Evolutionary conservation across 2,797 vertebrate genomes (phyloP).

Genomic region (Liasis olivaceus): DNA sequence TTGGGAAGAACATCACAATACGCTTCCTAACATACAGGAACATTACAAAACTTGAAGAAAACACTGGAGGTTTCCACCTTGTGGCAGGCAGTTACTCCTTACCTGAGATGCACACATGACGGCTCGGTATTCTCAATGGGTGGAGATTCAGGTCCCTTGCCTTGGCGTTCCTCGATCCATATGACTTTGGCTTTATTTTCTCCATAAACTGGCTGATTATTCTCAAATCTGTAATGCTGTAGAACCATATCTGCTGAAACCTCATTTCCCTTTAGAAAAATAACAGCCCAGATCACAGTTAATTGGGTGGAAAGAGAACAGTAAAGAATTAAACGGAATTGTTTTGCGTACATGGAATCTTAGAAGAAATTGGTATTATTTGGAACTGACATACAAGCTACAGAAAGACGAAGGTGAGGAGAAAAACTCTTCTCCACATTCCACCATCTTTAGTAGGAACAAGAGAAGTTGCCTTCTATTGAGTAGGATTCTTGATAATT

Average conservation of each 20-base stretch:
- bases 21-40: not conserved
- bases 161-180: conserved; percentile 3
- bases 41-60: not conserved
- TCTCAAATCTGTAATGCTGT: conserved; percentile 71
- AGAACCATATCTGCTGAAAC: conserved; percentile 76
- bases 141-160: conserved; percentile 52
- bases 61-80: not conserved
- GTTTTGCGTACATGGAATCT: not conserved
- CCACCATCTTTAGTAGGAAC: not conserved
- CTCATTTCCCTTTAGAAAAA: conserved; percentile 73
- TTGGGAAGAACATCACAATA: not conserved
- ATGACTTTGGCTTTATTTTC: not conserved
- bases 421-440: not conserved
- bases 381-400: not conserved
- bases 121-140: conserved; percentile 65
- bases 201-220: conserved; percentile 55
- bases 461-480: no score
- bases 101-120: conserved; percentile 57
- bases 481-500: no score
- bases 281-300: not conserved
- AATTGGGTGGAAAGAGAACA: not conserved
- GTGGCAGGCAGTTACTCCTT: not conserved
- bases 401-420: not conserved
- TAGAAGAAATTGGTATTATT: not conserved
- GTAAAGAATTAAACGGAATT: not conserved